These are phyloP conservation scores for Mungos mungo DNA, from an alignment of 2,113 vertebrate species.

Conservation along the genomic window DNA sequence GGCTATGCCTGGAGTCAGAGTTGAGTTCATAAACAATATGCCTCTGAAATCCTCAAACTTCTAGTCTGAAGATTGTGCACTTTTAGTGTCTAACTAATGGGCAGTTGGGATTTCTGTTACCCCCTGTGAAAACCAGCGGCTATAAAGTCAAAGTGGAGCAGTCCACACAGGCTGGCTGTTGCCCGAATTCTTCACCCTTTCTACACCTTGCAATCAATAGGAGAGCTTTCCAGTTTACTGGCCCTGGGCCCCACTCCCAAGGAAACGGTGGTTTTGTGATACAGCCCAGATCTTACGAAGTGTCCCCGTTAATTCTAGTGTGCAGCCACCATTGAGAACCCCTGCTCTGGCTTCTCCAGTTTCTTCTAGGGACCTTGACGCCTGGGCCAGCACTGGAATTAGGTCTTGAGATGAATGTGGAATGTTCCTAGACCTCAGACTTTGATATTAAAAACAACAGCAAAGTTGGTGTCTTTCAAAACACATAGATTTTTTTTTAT, in stretches of 20 bases:
- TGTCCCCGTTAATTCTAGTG: accelerated
- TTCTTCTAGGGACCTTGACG: neutral
- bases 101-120: accelerated
- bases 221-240: neutral
- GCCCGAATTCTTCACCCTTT: neutral
- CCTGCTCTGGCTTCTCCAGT: accelerated
- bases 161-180: accelerated
- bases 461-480: neutral
- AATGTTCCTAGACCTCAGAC: neutral
- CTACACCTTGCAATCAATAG: too few species aligned
- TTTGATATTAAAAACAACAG: neutral
- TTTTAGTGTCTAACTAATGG: too few species aligned
- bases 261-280: accelerated
- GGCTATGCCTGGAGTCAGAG: accelerated
- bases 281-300: accelerated
- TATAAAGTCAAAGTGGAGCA: accelerated
- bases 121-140: neutral
- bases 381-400: neutral
- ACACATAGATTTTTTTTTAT: neutral
- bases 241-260: accelerated
- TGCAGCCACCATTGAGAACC: neutral
- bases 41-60: neutral
- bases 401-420: neutral
- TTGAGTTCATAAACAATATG: accelerated
- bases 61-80: accelerated